A percentile compares a stretch with the other conserved stretches of the same genome.
Evolutionary conservation across 1,140 invertebrate species (phyloP).

Genomic region (Pseudomyrmex dendroicus): DNA sequence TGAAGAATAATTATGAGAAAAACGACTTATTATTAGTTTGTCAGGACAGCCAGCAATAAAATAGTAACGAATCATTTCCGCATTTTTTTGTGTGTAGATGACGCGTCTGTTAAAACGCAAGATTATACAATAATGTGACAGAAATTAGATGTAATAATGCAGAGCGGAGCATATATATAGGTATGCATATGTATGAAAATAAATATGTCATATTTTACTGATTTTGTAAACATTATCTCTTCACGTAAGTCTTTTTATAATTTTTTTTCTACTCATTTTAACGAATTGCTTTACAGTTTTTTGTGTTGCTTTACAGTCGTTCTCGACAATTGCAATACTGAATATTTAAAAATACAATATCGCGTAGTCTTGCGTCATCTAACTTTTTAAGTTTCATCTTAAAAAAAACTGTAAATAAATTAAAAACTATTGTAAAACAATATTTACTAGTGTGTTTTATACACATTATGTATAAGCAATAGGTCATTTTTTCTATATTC

Average conservation of each 20-base stretch:
- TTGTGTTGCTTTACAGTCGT: not conserved
- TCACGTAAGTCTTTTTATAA: not conserved
- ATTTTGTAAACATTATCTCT: not conserved
- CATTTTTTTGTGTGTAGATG: not conserved
- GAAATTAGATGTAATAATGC: not conserved
- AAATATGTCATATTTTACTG: not conserved
- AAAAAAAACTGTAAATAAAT: not conserved
- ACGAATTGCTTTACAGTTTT: not conserved
- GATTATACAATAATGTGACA: conserved; percentile 33
- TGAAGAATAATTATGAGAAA: not conserved
- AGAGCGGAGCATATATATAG: not conserved
- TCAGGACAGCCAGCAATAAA: not conserved
- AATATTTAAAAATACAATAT: not conserved
- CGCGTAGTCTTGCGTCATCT: not conserved
- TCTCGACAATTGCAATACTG: not conserved
- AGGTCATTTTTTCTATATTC: not conserved
- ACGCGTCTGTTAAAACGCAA: not conserved
- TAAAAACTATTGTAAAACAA: not conserved
- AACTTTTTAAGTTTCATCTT: not conserved
- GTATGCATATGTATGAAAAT: not conserved
- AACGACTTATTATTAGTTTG: conserved; percentile 23
- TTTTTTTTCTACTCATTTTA: not conserved
- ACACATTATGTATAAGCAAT: not conserved
- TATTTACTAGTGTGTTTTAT: no score
- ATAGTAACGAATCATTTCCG: conserved; percentile 31